A percentile compares a stretch with the other conserved stretches of the same genome.
Evolutionary conservation across 2,888 invertebrate genomes (phyloP).

Genomic region (Ashinkailepas kermadecensis): DNA sequence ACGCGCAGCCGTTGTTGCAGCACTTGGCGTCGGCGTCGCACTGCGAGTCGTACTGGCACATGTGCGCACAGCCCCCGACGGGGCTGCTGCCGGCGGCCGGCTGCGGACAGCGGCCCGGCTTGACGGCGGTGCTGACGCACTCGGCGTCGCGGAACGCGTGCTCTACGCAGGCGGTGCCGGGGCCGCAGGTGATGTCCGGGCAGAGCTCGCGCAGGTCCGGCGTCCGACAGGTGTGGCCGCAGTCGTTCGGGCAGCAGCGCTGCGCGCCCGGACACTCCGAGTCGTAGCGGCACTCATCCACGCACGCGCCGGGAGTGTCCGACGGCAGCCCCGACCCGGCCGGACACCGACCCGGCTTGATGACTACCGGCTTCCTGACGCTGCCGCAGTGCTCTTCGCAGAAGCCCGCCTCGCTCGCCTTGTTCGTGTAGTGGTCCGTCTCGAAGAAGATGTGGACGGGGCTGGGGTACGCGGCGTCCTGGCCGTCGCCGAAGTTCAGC

Average conservation of each 20-base stretch:
- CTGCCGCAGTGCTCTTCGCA: neutral
- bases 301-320: neutral
- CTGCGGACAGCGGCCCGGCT: neutral
- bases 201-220: neutral
- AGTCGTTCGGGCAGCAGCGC: constrained; percentile 3
- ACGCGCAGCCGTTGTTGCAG: constrained; percentile 7
- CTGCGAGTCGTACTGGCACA: neutral
- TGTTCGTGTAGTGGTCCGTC: constrained; percentile 16
- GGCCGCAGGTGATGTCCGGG: neutral
- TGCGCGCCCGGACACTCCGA: neutral
- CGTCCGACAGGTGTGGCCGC: neutral
- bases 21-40: constrained; percentile 15
- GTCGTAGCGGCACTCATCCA: neutral
- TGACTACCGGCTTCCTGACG: neutral
- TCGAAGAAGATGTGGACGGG: constrained; percentile 9
- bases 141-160: neutral
- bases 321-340: neutral
- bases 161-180: neutral
- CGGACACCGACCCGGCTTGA: constrained; percentile 14
- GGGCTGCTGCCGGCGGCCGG: no score
- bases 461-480: no score
- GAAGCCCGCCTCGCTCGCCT: constrained; percentile 11
- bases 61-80: neutral
- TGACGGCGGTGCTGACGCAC: neutral
- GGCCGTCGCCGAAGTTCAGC: constrained; percentile 3